Evolutionary conservation across 1,140 invertebrate genomes (phyloP).

Genomic region (Cherax quadricarinatus): DNA sequence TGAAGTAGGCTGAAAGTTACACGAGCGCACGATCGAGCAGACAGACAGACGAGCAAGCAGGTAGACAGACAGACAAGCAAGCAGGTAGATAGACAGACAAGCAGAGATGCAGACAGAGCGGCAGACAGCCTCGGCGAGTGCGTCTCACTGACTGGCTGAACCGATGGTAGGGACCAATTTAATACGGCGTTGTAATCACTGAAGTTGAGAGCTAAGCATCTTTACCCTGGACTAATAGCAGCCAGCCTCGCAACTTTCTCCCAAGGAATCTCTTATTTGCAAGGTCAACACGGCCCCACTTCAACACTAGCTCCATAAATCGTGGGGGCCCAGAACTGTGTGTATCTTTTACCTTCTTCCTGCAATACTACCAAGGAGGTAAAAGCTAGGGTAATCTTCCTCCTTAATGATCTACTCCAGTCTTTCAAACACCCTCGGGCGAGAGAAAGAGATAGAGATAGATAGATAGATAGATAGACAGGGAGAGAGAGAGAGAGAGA

Average conservation of each 20-base stretch:
- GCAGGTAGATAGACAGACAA: no score
- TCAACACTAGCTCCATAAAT: slow-evolving; percentile 29
- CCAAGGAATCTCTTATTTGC: slow-evolving; percentile 34
- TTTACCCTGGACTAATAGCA: slow-evolving; percentile 43
- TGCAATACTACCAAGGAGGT: background rate
- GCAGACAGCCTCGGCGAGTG: no score
- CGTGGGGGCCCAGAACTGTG: background rate
- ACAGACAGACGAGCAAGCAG: no score
- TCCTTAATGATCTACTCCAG: slow-evolving; percentile 2
- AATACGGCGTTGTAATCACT: slow-evolving; percentile 29
- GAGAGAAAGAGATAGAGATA: background rate
- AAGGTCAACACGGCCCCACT: background rate
- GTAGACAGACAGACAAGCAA: no score
- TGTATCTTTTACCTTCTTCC: slow-evolving; percentile 5
- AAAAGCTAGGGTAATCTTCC: slow-evolving; percentile 26
- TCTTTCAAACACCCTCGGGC: background rate
- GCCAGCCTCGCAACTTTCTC: slow-evolving; percentile 28
- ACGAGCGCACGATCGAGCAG: no score
- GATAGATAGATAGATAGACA: no score
- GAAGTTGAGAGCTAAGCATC: slow-evolving; percentile 27
- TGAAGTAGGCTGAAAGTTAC: no score
- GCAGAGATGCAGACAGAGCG: no score
- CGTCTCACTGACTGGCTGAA: no score
- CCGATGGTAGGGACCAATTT: background rate
- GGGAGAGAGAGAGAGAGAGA: no score